Base-by-base conservation (phyloP, 1,140 invertebrate species). In the Charaxes varanes region DNA sequence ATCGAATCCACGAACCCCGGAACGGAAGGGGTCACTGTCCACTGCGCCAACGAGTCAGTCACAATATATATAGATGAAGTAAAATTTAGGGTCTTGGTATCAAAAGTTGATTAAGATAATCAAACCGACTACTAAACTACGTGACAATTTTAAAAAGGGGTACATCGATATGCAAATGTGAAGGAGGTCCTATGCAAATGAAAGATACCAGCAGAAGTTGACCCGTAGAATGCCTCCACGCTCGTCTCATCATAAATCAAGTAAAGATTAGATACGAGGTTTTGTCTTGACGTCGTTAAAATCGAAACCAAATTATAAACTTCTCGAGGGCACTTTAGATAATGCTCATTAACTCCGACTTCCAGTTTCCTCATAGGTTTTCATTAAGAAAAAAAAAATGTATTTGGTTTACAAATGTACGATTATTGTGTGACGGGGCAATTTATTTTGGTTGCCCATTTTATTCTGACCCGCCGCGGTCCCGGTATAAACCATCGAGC, bases 381-480 rank as follows among this genome's bases (percentile, higher is more conserved):
- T 70, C 59, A 69, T 70, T 66, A 72, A 51, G 34, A 43, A 57
- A 57, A 58, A 56, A 41, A 23, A 15, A 40, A 26, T 17, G 15
- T 36, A 28, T 40, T 30, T 40, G 13, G 18, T 60, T 66, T 61
- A 41, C 46, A 48, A 72, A 71, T 76, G 62, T 63, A 62, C 68
- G 65, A 69, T 78, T 73, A 63, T 72, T 62, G 69, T 69, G 72
- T 67, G 65, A 48, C 64, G 55, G 31, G 55, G 53, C 58, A 66
- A 76, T 81, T 68, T 66, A 77, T 81, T 81, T 81, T 67, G 71
- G 68, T 74, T 81, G 73, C 63, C 66, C 66, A 68, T 69, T 78
- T 78, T 74, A 79, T 77, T 79, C 69, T 77, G 66, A 65, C 66
- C 63, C 63, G n/a, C n/a, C 62, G 59, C 65, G 71, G 69, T 80